phyloP scores from a whole-genome alignment of 2,888 invertebrate species.

The Callinectes sapidus region DNA sequence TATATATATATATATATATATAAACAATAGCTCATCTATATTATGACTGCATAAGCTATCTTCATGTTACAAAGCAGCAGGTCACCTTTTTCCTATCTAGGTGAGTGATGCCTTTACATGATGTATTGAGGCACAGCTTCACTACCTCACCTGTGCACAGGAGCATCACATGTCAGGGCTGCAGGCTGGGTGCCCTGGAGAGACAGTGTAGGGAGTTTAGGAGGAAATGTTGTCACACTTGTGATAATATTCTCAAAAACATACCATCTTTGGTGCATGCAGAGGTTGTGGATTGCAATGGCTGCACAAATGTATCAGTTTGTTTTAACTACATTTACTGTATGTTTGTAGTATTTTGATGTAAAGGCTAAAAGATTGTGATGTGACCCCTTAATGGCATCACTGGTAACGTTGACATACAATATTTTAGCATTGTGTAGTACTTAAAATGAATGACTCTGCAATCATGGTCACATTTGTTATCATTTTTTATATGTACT shows the following conservation, averaged over 20 bases:
- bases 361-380: neutral
- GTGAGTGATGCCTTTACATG: neutral
- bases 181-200: neutral
- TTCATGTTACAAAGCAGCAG: neutral
- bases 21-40: neutral
- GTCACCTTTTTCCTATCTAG: neutral
- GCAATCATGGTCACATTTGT: neutral
- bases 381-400: neutral
- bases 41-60: neutral
- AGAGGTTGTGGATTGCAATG: neutral
- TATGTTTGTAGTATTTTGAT: neutral
- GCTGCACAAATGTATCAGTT: neutral
- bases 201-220: neutral
- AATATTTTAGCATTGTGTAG: neutral
- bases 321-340: neutral
- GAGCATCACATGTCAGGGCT: neutral
- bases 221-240: neutral
- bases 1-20: neutral
- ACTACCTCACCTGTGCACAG: neutral
- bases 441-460: neutral
- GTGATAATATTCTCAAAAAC: neutral
- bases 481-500: neutral
- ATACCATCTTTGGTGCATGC: neutral
- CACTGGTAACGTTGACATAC: neutral
- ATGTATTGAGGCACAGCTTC: neutral